A percentile compares a stretch with the other conserved stretches of the same genome.
These are phyloP conservation scores for Hemichromis elongatus DNA, from an alignment of 2,113 vertebrate species.

Conservation along the genomic window DNA sequence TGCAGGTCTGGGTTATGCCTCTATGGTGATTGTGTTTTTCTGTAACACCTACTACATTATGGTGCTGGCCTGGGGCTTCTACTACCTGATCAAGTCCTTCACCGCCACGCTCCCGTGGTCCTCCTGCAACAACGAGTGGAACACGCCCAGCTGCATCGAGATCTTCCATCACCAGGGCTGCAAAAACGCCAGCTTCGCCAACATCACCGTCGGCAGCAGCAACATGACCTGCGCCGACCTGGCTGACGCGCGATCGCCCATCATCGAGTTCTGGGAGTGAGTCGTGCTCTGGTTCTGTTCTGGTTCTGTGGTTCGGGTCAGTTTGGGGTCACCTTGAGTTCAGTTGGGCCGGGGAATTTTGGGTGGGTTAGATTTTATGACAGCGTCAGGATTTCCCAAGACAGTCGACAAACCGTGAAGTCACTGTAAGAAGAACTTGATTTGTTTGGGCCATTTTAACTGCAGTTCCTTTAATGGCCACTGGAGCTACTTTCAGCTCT, in stretches of 20 bases:
- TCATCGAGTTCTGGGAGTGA: slow-evolving; percentile 82
- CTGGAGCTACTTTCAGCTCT: background rate
- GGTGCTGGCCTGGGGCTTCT: slow-evolving; percentile 83
- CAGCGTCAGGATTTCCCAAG: too few relatives aligned
- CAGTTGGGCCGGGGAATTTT: too few relatives aligned
- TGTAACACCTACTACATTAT: slow-evolving; percentile 85
- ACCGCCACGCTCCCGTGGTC: slow-evolving; percentile 74
- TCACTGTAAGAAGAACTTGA: too few relatives aligned
- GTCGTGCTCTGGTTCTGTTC: slow-evolving; percentile 17
- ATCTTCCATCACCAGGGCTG: slow-evolving; percentile 68
- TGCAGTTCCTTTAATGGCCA: background rate
- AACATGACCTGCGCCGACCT: slow-evolving; percentile 73
- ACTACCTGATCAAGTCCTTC: slow-evolving; percentile 81
- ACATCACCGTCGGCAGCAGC: slow-evolving; percentile 32
- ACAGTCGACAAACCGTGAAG: too few relatives aligned
- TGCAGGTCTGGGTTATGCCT: slow-evolving; percentile 76
- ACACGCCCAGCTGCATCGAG: slow-evolving; percentile 73
- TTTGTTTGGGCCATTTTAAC: too few relatives aligned
- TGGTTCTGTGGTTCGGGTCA: background rate
- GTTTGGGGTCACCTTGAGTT: background rate
- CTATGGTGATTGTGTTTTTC: slow-evolving; percentile 83
- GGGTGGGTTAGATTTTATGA: too few relatives aligned
- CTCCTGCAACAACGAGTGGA: slow-evolving; percentile 77
- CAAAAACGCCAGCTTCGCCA: slow-evolving; percentile 60
- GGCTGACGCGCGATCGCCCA: slow-evolving; percentile 60